Conservation (phyloP, 2,113 vertebrate species). For the Oncorhynchus clarkii region DNA sequence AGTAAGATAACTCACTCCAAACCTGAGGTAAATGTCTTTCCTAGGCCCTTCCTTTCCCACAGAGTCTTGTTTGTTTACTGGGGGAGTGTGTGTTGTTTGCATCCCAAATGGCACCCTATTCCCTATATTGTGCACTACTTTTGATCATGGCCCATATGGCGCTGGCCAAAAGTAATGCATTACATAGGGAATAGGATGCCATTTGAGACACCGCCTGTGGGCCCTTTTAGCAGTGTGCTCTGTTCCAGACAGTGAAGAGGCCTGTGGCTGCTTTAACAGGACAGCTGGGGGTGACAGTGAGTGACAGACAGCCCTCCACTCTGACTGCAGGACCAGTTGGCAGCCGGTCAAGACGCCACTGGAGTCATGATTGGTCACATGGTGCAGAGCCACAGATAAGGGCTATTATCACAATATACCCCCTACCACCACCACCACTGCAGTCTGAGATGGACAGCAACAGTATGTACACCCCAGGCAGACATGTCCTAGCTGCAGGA, state of each 20-base stretch:
- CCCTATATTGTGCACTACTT: too few relatives aligned
- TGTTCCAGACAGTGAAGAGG: constrained; percentile 16
- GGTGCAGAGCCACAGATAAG: constrained; percentile 46
- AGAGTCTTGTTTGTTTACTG: too few relatives aligned
- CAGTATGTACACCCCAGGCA: background rate
- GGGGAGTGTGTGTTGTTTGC: background rate
- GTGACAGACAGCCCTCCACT: constrained; percentile 41
- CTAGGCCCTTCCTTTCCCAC: background rate
- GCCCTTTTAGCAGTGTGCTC: background rate
- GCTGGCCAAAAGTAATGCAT: too few relatives aligned
- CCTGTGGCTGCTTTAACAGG: constrained; percentile 18
- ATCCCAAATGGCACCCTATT: background rate
- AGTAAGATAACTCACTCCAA: background rate
- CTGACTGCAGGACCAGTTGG: constrained; percentile 40
- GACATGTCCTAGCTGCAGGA: background rate
- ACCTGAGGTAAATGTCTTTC: background rate
- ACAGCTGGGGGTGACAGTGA: constrained; percentile 54
- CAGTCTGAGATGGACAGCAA: constrained; percentile 1
- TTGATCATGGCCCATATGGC: too few relatives aligned
- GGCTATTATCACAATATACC: constrained; percentile 54
- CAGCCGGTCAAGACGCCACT: constrained; percentile 35
- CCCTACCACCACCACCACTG: constrained; percentile 1
- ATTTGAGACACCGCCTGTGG: background rate
- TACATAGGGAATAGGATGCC: too few relatives aligned
- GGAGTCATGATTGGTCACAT: constrained; percentile 31